Conservation (phyloP, 2,888 invertebrate genomes). For the Meiosimyza platycephala region DNA sequence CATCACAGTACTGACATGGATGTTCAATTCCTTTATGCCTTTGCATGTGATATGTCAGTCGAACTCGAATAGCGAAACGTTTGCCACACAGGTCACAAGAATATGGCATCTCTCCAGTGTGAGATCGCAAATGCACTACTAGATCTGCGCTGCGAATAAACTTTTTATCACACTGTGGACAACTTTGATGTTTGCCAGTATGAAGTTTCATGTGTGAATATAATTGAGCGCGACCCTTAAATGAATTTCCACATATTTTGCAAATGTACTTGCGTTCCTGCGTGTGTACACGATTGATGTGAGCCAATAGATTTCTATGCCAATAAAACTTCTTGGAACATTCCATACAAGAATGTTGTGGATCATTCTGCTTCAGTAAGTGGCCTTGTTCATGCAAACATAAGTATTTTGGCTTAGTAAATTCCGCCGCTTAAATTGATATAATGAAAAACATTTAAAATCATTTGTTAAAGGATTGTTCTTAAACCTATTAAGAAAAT, state of each 20-base stretch:
- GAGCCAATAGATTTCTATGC: conserved; percentile 28
- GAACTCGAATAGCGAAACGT: conserved; percentile 51
- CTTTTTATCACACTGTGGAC: conserved; percentile 48
- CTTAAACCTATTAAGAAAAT: too few species aligned
- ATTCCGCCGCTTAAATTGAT: conserved; percentile 41
- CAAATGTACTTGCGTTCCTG: conserved; percentile 38
- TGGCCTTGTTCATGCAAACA: conserved; percentile 46
- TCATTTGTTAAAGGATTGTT: neutral
- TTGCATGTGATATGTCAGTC: conserved; percentile 52
- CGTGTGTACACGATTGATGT: conserved; percentile 34
- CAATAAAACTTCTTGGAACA: conserved; percentile 36
- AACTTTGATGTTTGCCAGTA: conserved; percentile 45
- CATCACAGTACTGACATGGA: conserved; percentile 46
- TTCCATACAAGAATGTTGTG: conserved; percentile 39
- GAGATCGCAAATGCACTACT: conserved; percentile 49
- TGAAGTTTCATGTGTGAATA: conserved; percentile 49
- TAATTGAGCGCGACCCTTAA: conserved; percentile 48
- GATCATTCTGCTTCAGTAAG: conserved; percentile 37
- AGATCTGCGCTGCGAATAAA: conserved; percentile 49
- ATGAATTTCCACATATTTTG: conserved; percentile 46
- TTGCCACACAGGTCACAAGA: conserved; percentile 50
- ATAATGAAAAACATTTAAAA: neutral
- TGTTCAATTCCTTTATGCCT: conserved; percentile 50
- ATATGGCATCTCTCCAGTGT: conserved; percentile 52
- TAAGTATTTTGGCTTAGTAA: conserved; percentile 41